These are phyloP conservation scores for Dromaius novaehollandiae DNA, from an alignment of 2,113 vertebrate species.

Conservation along the genomic window DNA sequence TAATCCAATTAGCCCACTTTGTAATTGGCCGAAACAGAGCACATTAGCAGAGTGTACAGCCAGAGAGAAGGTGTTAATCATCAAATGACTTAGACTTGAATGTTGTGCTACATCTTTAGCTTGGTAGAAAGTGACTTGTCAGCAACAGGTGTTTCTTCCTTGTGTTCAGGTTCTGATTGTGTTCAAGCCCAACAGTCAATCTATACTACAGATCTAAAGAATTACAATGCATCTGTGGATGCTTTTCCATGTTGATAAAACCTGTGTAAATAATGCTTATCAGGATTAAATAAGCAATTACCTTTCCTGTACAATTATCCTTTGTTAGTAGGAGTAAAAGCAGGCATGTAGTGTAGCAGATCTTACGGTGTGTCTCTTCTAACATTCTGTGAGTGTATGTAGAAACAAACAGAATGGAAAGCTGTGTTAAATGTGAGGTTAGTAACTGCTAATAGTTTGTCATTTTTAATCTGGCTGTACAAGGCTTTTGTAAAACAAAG, in stretches of 20 bases:
- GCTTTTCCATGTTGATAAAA: slow-evolving; percentile 44
- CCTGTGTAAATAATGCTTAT: slow-evolving; percentile 54
- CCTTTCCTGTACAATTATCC: slow-evolving; percentile 42
- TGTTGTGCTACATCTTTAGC: neutral
- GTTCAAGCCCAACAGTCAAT: slow-evolving; percentile 37
- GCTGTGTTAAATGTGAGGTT: neutral
- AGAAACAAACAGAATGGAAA: slow-evolving; percentile 31
- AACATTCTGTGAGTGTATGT: fast-evolving
- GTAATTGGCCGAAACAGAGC: slow-evolving; percentile 1
- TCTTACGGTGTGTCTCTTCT: slow-evolving; percentile 2
- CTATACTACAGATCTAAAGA: slow-evolving; percentile 52
- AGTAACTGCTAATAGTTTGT: slow-evolving; percentile 9
- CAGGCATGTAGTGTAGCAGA: slow-evolving; percentile 9
- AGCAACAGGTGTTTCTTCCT: slow-evolving; percentile 41
- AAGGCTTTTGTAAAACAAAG: neutral
- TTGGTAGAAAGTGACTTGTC: slow-evolving; percentile 2
- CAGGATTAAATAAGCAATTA: slow-evolving; percentile 62
- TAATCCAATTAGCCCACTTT: neutral
- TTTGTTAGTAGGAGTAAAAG: neutral
- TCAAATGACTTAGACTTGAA: neutral
- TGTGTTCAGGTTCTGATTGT: neutral
- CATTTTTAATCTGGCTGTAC: neutral
- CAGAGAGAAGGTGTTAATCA: slow-evolving; percentile 1
- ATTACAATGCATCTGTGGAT: slow-evolving; percentile 34
- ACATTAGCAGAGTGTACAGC: neutral